Evolutionary conservation across 2,888 invertebrate species (phyloP).

Genomic region (Clunio marinus): DNA sequence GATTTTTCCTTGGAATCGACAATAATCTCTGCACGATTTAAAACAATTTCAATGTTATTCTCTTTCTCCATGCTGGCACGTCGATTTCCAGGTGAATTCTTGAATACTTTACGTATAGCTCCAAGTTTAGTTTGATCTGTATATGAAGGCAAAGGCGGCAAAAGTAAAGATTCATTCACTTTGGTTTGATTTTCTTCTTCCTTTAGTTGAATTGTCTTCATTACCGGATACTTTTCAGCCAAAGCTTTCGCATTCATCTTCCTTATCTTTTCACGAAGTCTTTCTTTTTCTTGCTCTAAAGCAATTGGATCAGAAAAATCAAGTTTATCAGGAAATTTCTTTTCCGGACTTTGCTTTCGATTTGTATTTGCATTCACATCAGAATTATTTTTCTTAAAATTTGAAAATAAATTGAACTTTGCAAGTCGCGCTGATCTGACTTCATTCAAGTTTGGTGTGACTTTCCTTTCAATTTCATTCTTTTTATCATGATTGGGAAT

Average conservation of each 20-base stretch:
- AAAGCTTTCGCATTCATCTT: conserved; percentile 43
- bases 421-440: conserved; percentile 49
- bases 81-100: conserved; percentile 18
- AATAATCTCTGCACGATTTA: conserved; percentile 38
- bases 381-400: conserved; percentile 25
- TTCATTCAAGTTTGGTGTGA: conserved; percentile 44
- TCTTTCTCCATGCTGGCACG: conserved; percentile 27
- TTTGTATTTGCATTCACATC: conserved; percentile 24
- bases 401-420: conserved; percentile 45
- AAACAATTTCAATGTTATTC: conserved; percentile 17
- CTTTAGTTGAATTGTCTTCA: conserved; percentile 52
- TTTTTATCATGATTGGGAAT: background rate
- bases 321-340: conserved; percentile 17
- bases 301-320: conserved; percentile 40
- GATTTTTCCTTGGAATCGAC: conserved; percentile 46
- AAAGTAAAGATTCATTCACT: conserved; percentile 55
- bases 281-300: conserved; percentile 42
- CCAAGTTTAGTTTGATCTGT: conserved; percentile 43
- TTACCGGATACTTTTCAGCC: conserved; percentile 42
- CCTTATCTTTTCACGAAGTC: conserved; percentile 42
- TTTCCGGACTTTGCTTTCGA: conserved; percentile 29
- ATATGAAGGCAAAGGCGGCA: conserved; percentile 59
- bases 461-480: background rate
- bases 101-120: conserved; percentile 43
- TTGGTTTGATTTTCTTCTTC: no score